Conservation (phyloP, 2,113 vertebrate genomes). For the Sakesphorus luctuosus region DNA sequence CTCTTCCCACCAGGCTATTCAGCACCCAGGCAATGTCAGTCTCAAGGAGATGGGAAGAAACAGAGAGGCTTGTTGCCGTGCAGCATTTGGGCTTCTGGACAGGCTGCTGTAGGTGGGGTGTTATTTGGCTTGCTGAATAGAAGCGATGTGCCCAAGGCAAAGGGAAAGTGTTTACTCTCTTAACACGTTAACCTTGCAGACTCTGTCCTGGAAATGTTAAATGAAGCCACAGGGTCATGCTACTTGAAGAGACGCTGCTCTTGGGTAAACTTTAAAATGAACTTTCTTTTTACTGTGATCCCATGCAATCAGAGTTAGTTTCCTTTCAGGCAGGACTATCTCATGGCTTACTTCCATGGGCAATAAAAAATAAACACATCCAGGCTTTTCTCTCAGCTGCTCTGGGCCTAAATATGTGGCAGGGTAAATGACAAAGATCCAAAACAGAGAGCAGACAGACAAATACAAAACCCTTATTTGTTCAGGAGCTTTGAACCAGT, state of each 20-base stretch:
- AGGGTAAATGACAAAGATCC: neutral
- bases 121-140: constrained; percentile 71
- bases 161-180: constrained; percentile 63
- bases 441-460: neutral
- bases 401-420: neutral
- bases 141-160: constrained; percentile 55
- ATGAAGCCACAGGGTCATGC: neutral
- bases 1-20: constrained; percentile 76
- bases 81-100: constrained; percentile 64
- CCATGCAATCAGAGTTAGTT: neutral
- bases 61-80: constrained; percentile 66
- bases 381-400: constrained; percentile 26
- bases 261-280: constrained; percentile 27
- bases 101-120: constrained; percentile 48
- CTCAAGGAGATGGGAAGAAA: constrained; percentile 54
- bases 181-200: constrained; percentile 44
- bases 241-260: neutral
- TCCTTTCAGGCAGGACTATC: neutral
- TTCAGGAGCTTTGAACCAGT: constrained; percentile 14
- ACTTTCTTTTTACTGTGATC: neutral
- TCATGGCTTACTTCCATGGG: accelerated
- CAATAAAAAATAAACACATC: constrained; percentile 25
- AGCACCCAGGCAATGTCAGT: constrained; percentile 73
- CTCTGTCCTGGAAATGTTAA: constrained; percentile 37
- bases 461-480: constrained; percentile 15